Conservation (phyloP, 2,797 vertebrate genomes). For the Malurus splendens region DNA sequence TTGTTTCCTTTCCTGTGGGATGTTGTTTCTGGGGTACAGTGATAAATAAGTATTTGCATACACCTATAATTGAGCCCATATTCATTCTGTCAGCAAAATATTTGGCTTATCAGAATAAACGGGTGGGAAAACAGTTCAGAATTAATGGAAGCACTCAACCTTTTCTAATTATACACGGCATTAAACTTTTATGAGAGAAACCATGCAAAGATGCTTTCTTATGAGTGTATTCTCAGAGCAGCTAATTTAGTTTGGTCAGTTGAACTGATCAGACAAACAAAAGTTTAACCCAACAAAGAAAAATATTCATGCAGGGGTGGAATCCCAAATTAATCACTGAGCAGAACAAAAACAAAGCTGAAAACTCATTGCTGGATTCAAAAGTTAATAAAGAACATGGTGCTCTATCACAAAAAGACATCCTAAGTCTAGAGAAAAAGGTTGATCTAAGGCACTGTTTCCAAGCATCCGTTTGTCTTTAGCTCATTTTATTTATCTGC, state of each 20-base stretch:
- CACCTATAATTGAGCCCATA: background rate
- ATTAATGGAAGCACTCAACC: constrained; percentile 29
- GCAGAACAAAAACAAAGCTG: background rate
- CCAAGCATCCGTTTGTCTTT: background rate
- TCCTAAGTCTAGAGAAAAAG: background rate
- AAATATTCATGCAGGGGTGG: background rate
- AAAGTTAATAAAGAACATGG: background rate
- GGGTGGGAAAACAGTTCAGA: background rate
- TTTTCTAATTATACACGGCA: constrained; percentile 9
- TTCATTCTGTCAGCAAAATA: background rate
- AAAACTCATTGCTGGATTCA: background rate
- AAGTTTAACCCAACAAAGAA: background rate
- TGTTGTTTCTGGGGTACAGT: background rate
- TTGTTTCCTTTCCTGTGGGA: background rate
- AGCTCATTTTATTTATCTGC: background rate
- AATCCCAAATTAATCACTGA: background rate
- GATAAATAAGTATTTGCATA: background rate
- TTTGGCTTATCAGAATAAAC: background rate
- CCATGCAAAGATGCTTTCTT: background rate
- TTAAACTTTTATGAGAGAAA: constrained; percentile 35
- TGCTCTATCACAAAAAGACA: background rate
- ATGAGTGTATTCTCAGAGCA: background rate
- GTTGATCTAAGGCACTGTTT: background rate
- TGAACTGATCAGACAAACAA: background rate
- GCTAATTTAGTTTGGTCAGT: background rate